Conservation (phyloP, 2,797 vertebrate genomes). For the Hapalemur alaotrensis region DNA sequence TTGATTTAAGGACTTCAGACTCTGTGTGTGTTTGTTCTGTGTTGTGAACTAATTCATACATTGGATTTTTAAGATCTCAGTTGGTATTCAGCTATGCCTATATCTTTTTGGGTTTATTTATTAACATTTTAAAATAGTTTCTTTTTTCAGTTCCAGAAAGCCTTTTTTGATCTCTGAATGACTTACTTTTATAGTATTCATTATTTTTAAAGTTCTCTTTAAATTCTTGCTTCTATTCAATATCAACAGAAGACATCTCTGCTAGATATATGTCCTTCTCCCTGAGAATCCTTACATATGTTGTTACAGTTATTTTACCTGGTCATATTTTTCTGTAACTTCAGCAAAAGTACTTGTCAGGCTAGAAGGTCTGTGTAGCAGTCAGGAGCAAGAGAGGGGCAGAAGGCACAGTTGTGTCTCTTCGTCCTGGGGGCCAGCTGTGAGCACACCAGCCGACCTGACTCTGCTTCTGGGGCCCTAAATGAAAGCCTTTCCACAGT, state of each 20-base stretch:
- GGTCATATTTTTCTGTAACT: not conserved
- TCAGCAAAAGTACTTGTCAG: not conserved
- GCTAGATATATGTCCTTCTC: not conserved
- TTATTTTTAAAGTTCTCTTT: not conserved
- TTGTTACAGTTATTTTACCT: not conserved
- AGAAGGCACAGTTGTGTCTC: fast-evolving
- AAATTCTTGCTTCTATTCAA: not conserved
- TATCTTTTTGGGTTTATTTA: not conserved
- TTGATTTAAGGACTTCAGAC: not conserved
- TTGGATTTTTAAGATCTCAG: not conserved
- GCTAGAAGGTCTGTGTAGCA: not conserved
- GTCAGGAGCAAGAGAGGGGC: fast-evolving
- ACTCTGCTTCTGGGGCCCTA: not conserved
- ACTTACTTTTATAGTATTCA: not conserved
- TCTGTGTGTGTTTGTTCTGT: not conserved
- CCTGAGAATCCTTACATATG: not conserved
- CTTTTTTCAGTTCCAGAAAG: not conserved
- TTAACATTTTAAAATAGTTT: not conserved
- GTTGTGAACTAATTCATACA: not conserved
- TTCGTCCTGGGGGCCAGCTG: not conserved
- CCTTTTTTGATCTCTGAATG: not conserved
- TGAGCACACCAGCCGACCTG: fast-evolving
- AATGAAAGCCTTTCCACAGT: not conserved
- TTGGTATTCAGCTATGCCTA: not conserved
- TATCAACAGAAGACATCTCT: not conserved